phyloP scores from a whole-genome alignment of 2,888 invertebrate genomes.

The Stegana nigrithorax region DNA sequence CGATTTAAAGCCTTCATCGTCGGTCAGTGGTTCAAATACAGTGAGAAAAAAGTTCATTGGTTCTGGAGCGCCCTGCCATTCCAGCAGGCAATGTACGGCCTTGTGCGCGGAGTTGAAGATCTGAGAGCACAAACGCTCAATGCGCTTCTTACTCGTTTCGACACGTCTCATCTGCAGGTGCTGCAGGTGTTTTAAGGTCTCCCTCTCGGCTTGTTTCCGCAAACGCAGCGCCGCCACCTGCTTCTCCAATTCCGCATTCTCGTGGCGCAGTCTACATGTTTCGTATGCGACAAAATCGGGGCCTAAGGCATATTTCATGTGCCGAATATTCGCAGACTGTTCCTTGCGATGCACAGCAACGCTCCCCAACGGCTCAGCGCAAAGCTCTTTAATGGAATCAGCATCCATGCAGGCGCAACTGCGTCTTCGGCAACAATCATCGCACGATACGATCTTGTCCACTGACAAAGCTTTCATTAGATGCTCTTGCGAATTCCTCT shows the following conservation, averaged over 20 bases:
- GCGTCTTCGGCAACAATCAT: not conserved
- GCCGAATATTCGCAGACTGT: too few relatives aligned
- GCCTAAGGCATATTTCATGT: too few relatives aligned
- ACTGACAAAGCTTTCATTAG: not conserved
- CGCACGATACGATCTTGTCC: not conserved
- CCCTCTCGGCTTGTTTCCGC: not conserved
- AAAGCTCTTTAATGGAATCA: not conserved
- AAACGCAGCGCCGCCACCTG: not conserved
- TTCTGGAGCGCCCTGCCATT: not conserved
- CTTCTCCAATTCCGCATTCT: not conserved
- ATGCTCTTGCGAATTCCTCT: too few relatives aligned
- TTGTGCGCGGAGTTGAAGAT: not conserved
- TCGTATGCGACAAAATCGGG: slow-evolving; percentile 1
- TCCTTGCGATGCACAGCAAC: not conserved
- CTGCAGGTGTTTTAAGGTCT: not conserved
- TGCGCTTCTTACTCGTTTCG: not conserved
- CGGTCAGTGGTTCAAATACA: not conserved
- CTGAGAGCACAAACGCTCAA: not conserved
- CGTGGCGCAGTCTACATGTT: not conserved
- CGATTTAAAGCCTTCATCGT: not conserved
- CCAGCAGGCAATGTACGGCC: not conserved
- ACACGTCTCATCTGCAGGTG: not conserved
- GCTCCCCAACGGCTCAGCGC: not conserved
- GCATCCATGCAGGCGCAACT: not conserved
- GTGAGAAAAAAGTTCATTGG: not conserved